phyloP scores from a whole-genome alignment of 2,888 invertebrate species.

The Lasioglossum oenotherae region DNA sequence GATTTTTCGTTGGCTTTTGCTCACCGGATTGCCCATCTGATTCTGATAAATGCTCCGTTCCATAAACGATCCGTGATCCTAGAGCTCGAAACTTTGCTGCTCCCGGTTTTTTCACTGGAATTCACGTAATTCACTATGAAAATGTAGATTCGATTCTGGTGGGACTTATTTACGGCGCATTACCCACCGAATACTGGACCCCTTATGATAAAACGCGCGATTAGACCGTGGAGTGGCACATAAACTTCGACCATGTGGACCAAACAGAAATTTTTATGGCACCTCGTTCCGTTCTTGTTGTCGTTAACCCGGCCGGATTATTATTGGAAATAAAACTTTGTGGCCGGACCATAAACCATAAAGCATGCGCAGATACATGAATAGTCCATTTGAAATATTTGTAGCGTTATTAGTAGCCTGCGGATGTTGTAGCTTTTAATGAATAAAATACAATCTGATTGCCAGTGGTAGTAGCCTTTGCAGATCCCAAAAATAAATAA shows the following conservation, averaged over 20 bases:
- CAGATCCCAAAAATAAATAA: too few species aligned
- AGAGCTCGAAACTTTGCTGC: background rate
- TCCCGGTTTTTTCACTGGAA: background rate
- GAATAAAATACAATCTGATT: too few species aligned
- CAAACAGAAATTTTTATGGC: background rate
- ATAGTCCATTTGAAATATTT: background rate
- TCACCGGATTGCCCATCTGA: conserved; percentile 15
- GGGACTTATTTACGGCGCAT: background rate
- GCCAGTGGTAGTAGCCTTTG: too few species aligned
- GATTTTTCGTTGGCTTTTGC: conserved; percentile 70
- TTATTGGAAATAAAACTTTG: conserved; percentile 2
- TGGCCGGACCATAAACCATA: background rate
- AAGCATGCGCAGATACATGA: background rate
- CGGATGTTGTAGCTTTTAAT: too few species aligned
- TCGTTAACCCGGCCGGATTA: background rate
- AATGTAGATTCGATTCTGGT: background rate
- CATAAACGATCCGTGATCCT: background rate
- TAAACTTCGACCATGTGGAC: background rate
- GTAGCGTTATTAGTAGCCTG: background rate
- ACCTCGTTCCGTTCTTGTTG: background rate
- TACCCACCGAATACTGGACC: background rate
- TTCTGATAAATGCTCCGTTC: background rate
- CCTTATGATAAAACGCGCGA: background rate
- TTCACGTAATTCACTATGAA: background rate
- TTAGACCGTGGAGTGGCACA: background rate